Percentiles rank a stretch among this genome's conserved stretches.
Conservation (phyloP, 1,140 invertebrate genomes). For the Odontomachus brunneus region DNA sequence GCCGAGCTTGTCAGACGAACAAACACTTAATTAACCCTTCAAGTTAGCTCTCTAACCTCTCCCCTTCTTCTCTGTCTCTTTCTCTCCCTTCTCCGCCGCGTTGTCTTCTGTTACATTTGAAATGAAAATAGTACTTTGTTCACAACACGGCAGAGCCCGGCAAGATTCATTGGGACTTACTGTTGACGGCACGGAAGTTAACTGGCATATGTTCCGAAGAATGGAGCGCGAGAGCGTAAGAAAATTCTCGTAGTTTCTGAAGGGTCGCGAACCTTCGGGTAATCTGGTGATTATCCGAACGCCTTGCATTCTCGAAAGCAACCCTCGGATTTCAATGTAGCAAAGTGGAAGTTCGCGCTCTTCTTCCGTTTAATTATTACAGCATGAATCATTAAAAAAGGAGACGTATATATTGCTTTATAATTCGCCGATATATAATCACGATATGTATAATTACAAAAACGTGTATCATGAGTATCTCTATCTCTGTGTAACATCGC, state of each 20-base stretch:
- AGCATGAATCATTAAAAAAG: too few species aligned
- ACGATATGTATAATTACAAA: too few species aligned
- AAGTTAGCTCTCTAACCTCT: slow-evolving; percentile 57
- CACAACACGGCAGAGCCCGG: slow-evolving; percentile 19
- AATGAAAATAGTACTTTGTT: slow-evolving; percentile 68
- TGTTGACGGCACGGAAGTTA: slow-evolving; percentile 2
- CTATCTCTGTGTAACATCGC: not conserved
- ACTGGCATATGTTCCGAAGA: not conserved
- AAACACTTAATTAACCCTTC: slow-evolving; percentile 81
- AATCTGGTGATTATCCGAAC: too few species aligned
- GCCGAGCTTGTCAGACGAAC: slow-evolving; percentile 71
- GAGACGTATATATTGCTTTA: too few species aligned
- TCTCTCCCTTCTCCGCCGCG: not conserved
- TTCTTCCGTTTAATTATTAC: too few species aligned
- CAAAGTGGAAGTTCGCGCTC: too few species aligned
- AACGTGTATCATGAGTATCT: not conserved
- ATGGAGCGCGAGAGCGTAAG: not conserved
- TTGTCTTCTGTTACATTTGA: slow-evolving; percentile 17
- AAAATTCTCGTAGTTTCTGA: not conserved
- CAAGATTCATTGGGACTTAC: slow-evolving; percentile 41
- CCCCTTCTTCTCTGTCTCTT: slow-evolving; percentile 18
- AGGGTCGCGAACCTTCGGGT: not conserved
- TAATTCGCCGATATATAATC: not conserved
- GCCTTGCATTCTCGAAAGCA: too few species aligned
- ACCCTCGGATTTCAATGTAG: too few species aligned